Evolutionary conservation across 2,888 invertebrate genomes (phyloP).

Genomic region (Zaprionus bogoriensis): DNA sequence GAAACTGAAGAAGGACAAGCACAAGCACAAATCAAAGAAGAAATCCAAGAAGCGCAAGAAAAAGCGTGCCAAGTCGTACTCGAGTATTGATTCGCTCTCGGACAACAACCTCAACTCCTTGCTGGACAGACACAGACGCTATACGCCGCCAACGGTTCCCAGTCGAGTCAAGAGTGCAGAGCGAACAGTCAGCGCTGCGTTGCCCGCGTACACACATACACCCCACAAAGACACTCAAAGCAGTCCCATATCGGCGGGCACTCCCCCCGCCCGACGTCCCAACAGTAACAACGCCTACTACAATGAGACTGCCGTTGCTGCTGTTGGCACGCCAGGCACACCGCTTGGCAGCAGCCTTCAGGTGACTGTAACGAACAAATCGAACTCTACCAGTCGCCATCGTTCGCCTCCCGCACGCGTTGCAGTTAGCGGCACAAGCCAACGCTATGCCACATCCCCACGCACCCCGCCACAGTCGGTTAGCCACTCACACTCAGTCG

Average conservation of each 20-base stretch:
- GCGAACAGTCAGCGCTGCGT: conserved; percentile 63
- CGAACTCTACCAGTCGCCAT: conserved; percentile 61
- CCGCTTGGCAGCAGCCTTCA: conserved; percentile 66
- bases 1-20: conserved; percentile 84
- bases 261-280: conserved; percentile 80
- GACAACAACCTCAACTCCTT: conserved; percentile 83
- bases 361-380: conserved; percentile 79
- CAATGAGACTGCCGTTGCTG: conserved; percentile 40
- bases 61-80: conserved; percentile 87
- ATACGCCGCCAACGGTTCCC: conserved; percentile 80
- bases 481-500: conserved; percentile 25
- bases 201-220: conserved; percentile 64
- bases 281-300: conserved; percentile 79
- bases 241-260: conserved; percentile 81
- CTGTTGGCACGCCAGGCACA: conserved; percentile 48
- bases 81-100: conserved; percentile 87
- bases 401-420: conserved; percentile 63
- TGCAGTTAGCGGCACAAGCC: conserved; percentile 41
- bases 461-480: conserved; percentile 82
- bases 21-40: conserved; percentile 90
- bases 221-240: conserved; percentile 79
- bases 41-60: conserved; percentile 88
- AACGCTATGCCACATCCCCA: conserved; percentile 79
- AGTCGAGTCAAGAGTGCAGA: conserved; percentile 61
- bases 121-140: conserved; percentile 74